Conservation (phyloP, 37 sponge, comb jelly and placozoan genomes). For the Halichondria panicea region DNA sequence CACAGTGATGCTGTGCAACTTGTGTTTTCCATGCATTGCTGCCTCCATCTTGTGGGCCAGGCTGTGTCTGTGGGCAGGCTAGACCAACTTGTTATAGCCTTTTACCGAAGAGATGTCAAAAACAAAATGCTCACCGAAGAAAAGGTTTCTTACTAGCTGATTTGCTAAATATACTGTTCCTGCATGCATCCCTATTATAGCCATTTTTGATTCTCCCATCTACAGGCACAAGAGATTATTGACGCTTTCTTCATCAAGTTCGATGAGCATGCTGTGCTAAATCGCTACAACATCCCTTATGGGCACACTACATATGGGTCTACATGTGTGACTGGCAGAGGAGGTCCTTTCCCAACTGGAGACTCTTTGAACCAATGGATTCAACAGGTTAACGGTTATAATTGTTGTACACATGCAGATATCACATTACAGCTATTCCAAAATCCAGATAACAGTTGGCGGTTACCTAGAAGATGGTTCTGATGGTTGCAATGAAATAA, state of each 20-base stretch:
- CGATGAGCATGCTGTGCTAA: slow-evolving; percentile 50
- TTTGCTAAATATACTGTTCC: not conserved
- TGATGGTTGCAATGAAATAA: slow-evolving; percentile 49
- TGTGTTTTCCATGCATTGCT: slow-evolving; percentile 52
- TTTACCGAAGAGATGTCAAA: slow-evolving; percentile 22
- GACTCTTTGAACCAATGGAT: slow-evolving; percentile 61
- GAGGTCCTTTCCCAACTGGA: slow-evolving; percentile 54
- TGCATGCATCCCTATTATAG: not conserved
- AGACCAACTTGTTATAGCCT: slow-evolving; percentile 43
- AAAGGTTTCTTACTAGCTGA: slow-evolving; percentile 2
- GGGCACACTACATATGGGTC: slow-evolving; percentile 43
- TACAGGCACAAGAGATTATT: slow-evolving; percentile 55
- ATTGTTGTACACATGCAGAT: not conserved
- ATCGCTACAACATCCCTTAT: slow-evolving; percentile 46
- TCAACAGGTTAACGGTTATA: slow-evolving; percentile 30
- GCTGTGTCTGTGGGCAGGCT: slow-evolving; percentile 44
- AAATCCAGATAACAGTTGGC: slow-evolving; percentile 39
- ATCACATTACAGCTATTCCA: not conserved
- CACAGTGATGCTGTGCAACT: slow-evolving; percentile 54
- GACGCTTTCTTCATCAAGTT: slow-evolving; percentile 59
- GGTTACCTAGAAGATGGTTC: slow-evolving; percentile 21
- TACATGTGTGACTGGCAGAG: slow-evolving; percentile 40
- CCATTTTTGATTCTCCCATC: not conserved
- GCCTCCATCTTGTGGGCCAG: slow-evolving; percentile 50
- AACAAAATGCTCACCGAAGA: slow-evolving; percentile 15